Evolutionary conservation across 1,140 invertebrate genomes (phyloP), one percentile per base, ranked within the genome.

Genomic region (Metaphire vulgaris): DNA sequence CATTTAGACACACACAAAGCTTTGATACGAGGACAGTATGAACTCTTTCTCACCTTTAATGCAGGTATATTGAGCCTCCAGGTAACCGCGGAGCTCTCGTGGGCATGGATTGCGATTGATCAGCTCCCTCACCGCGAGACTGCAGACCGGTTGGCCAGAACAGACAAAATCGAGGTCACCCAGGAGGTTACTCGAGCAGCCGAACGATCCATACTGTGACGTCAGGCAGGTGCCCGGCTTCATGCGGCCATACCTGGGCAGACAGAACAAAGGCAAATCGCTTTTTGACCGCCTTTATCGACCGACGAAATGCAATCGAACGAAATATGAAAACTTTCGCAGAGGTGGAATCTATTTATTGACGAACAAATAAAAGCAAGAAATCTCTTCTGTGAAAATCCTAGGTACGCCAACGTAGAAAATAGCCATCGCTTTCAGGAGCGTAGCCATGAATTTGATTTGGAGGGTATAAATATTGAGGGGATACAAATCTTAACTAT

Each of bases 221-320:
- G 29, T n/a, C 72, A 73, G 28, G 41, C 72, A 73, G n/a, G 16
- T 73, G 1, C 72, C 72, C 6, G 41, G n/a, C n/a, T 64, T 73
- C 72, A 73, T 73, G 28, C 72, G 72, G 0, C 72, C 72, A 34
- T 73, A 73, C 28, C 72, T 73, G 30, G n/a, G 21, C 41, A 56
- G 6, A 21, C 41, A 6, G 41, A 56, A n/a, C n/a, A n/a, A n/a
- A n/a, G n/a, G n/a, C n/a, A n/a, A n/a, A n/a, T n/a, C n/a, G n/a
- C n/a, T n/a, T n/a, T n/a, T n/a, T n/a, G n/a, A n/a, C n/a, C n/a
- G n/a, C n/a, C n/a, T n/a, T n/a, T n/a, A n/a, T n/a, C n/a, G n/a
- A n/a, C n/a, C n/a, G n/a, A n/a, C n/a, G n/a, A n/a, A n/a, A n/a
- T n/a, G n/a, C n/a, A n/a, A n/a, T n/a, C n/a, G n/a, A n/a, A n/a